These are phyloP conservation scores for Chrysina gloriosa DNA, from an alignment of 2,888 invertebrate genomes.

Conservation along the genomic window DNA sequence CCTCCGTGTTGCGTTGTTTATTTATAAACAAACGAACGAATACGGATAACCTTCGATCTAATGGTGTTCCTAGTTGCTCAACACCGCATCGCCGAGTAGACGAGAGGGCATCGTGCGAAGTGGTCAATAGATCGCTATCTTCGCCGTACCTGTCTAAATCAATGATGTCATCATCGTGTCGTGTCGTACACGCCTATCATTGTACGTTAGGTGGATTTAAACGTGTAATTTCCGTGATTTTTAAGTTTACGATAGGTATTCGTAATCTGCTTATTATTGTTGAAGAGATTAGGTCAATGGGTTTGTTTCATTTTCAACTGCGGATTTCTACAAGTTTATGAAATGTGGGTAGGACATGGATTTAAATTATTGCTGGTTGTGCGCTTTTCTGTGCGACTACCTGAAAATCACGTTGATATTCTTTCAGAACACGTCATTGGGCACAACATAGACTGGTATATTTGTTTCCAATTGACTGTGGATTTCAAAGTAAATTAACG, in stretches of 20 bases:
- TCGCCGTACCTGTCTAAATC: constrained; percentile 12
- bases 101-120: neutral
- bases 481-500: too few relatives aligned
- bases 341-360: too few relatives aligned
- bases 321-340: too few relatives aligned
- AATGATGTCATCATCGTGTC: constrained; percentile 21
- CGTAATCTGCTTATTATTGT: neutral
- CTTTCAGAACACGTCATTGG: too few relatives aligned
- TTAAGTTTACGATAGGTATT: neutral
- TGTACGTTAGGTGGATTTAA: neutral
- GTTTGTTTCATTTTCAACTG: too few relatives aligned
- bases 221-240: constrained; percentile 6
- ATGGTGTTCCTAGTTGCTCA: constrained; percentile 16
- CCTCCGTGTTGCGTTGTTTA: constrained; percentile 12
- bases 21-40: constrained; percentile 28
- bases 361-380: too few relatives aligned
- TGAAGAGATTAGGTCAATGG: neutral
- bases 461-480: too few relatives aligned
- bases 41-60: constrained; percentile 25
- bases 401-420: too few relatives aligned
- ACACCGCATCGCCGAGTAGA: neutral
- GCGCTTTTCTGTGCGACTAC: too few relatives aligned
- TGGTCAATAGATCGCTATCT: constrained; percentile 22
- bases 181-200: constrained; percentile 13
- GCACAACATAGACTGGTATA: too few relatives aligned